phyloP scores from a whole-genome alignment of 2,888 invertebrate species.

The Nomada goodeniana region DNA sequence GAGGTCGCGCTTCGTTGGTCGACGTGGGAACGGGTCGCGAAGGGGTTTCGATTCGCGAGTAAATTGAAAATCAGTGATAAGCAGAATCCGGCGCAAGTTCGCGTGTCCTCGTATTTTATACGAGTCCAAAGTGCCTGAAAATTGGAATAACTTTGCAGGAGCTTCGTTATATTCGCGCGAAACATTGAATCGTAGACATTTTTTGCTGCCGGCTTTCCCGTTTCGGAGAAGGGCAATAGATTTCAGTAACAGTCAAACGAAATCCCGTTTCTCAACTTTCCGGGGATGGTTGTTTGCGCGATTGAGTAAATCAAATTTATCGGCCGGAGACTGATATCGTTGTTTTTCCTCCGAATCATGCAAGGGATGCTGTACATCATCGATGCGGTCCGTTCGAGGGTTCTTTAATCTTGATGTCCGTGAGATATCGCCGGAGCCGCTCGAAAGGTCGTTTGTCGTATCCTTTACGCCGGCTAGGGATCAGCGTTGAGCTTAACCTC shows the following conservation, averaged over 20 bases:
- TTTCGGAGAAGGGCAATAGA: too few relatives aligned
- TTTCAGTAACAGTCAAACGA: too few relatives aligned
- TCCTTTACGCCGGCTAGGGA: constrained; percentile 56
- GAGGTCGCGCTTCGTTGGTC: not conserved
- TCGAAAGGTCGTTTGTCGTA: constrained; percentile 66
- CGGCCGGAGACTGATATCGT: not conserved
- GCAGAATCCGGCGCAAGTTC: not conserved
- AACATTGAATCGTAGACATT: too few relatives aligned
- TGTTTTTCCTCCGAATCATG: not conserved
- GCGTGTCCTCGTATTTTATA: too few relatives aligned
- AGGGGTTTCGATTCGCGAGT: not conserved
- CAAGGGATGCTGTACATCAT: constrained; percentile 25
- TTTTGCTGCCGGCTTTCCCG: too few relatives aligned
- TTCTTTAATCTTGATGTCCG: constrained; percentile 57
- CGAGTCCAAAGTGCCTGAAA: too few relatives aligned
- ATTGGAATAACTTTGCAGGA: too few relatives aligned
- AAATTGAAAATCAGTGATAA: constrained; percentile 32
- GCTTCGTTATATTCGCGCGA: too few relatives aligned
- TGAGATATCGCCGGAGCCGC: constrained; percentile 59
- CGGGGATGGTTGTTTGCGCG: not conserved
- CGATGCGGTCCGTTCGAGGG: constrained; percentile 43
- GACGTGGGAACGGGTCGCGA: not conserved
- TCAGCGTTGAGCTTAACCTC: constrained; percentile 63
- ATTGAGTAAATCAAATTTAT: not conserved
- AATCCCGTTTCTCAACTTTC: too few relatives aligned